phyloP scores from a whole-genome alignment of 2,113 vertebrate species.

The Donacobius atricapilla region DNA sequence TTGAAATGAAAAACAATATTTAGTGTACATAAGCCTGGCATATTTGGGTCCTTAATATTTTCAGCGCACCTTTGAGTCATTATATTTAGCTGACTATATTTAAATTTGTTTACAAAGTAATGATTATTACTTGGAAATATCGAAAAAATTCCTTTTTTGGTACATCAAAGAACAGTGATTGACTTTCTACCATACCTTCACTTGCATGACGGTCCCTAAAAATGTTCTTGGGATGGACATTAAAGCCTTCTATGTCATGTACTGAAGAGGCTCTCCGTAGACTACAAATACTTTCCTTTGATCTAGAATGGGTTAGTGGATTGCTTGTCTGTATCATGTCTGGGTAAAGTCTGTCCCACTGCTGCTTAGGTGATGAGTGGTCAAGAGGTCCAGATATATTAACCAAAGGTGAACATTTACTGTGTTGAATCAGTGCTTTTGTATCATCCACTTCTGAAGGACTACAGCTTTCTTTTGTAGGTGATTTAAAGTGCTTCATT shows the following conservation, averaged over 20 bases:
- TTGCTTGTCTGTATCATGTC: constrained; percentile 84
- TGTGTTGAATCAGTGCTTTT: constrained; percentile 89
- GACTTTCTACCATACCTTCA: constrained; percentile 81
- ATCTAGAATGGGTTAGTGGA: constrained; percentile 86
- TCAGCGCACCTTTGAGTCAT: background rate
- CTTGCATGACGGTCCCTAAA: constrained; percentile 89
- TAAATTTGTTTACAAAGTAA: background rate
- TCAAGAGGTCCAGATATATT: constrained; percentile 87
- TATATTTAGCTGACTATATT: background rate
- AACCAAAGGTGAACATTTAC: constrained; percentile 85
- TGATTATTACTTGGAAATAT: background rate
- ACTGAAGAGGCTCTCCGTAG: constrained; percentile 94
- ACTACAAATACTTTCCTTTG: constrained; percentile 89
- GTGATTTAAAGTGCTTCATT: constrained; percentile 90
- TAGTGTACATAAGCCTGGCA: background rate
- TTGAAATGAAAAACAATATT: background rate
- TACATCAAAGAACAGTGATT: background rate
- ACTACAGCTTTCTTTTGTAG: constrained; percentile 89
- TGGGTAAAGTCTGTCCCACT: constrained; percentile 86
- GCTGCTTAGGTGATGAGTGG: constrained; percentile 91
- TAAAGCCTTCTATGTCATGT: constrained; percentile 94
- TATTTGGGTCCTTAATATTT: background rate
- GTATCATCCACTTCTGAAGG: constrained; percentile 93
- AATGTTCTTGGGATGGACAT: constrained; percentile 81
- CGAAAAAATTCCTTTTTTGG: background rate